Conservation (phyloP, 1,140 invertebrate genomes). For the Homarus americanus region DNA sequence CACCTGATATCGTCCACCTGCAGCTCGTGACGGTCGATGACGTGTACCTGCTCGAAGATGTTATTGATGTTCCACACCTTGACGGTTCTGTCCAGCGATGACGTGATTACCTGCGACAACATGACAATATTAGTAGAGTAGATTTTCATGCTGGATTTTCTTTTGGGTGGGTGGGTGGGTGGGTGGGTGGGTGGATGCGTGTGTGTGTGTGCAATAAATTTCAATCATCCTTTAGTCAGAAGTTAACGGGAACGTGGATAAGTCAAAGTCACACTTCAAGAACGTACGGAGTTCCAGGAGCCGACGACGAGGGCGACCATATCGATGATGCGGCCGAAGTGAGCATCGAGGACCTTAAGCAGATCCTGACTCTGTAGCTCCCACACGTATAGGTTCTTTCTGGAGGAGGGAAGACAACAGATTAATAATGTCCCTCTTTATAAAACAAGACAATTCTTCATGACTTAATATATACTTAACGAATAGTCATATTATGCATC, state of each 20-base stretch:
- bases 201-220: background rate
- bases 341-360: conserved; percentile 95
- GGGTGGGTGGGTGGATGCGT: background rate
- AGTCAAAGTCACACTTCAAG: no score
- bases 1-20: conserved; percentile 95
- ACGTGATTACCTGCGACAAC: conserved; percentile 81
- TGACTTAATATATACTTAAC: no score
- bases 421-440: background rate
- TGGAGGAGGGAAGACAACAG: conserved; percentile 77
- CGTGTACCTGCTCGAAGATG: conserved; percentile 98
- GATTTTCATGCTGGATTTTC: no score
- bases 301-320: conserved; percentile 90
- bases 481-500: no score
- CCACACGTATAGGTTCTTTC: conserved; percentile 98
- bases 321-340: conserved; percentile 97
- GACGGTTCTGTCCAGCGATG: conserved; percentile 97
- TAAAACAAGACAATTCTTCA: no score
- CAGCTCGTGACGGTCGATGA: conserved; percentile 96
- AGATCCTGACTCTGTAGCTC: conserved; percentile 87
- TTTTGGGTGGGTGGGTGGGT: background rate
- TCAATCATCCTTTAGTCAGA: no score
- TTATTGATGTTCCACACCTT: conserved; percentile 99
- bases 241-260: no score
- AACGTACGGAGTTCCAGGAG: conserved; percentile 89
- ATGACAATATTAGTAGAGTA: no score